These are phyloP conservation scores for Cyprinodon brontotheroides DNA, from an alignment of 2,113 vertebrate species.

Conservation along the genomic window DNA sequence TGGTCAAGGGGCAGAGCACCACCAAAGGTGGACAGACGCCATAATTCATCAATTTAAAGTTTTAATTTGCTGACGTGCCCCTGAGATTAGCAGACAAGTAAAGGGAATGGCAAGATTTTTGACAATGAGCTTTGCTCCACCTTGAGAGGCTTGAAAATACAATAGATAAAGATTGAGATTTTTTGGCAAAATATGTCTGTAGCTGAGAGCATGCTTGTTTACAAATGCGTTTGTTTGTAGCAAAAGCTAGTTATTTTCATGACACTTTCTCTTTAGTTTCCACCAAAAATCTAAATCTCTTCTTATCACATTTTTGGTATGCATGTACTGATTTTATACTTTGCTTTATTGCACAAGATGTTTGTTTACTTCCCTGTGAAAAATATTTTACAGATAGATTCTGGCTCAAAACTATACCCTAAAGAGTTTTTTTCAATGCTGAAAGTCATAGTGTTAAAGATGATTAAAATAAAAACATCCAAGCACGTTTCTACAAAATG, in stretches of 20 bases:
- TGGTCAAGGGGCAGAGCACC: constrained; percentile 58
- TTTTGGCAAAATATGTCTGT: not conserved
- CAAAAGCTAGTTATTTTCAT: constrained; percentile 30
- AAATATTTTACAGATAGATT: constrained; percentile 16
- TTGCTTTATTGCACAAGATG: constrained; percentile 42
- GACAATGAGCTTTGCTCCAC: not conserved
- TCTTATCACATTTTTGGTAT: constrained; percentile 72
- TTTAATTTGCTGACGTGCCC: constrained; percentile 61
- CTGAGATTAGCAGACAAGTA: constrained; percentile 52
- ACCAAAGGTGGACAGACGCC: constrained; percentile 38
- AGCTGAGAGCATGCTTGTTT: not conserved
- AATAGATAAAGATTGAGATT: not conserved
- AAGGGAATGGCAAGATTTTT: constrained; percentile 22
- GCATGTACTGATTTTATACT: constrained; percentile 59
- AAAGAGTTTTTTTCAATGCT: constrained; percentile 41
- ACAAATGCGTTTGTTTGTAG: constrained; percentile 5
- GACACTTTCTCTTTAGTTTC: constrained; percentile 26
- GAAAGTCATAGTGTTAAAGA: constrained; percentile 22
- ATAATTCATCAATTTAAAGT: constrained; percentile 67
- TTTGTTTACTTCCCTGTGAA: constrained; percentile 30
- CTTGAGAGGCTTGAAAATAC: not conserved
- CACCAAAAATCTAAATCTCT: constrained; percentile 56
- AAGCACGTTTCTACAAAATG: constrained; percentile 15
- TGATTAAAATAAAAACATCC: constrained; percentile 21
- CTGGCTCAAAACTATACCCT: constrained; percentile 18